Evolutionary conservation across 1,140 invertebrate species (phyloP).

Genomic region (Sycophila sp.): DNA sequence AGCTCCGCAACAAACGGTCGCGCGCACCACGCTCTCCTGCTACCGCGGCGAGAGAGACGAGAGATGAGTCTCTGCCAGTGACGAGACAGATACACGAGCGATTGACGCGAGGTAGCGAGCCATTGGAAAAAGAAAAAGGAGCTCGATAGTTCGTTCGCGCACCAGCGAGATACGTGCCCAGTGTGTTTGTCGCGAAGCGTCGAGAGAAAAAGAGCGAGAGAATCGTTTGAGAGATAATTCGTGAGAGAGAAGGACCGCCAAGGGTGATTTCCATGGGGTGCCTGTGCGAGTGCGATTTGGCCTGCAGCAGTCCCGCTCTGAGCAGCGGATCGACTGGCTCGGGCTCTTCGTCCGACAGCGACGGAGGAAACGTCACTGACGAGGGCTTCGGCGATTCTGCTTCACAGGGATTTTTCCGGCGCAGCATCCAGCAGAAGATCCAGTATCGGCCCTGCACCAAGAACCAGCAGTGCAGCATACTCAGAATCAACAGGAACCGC

Average conservation of each 20-base stretch:
- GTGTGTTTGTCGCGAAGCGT: neutral
- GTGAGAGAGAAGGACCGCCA: neutral
- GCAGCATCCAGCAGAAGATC: conserved; percentile 97
- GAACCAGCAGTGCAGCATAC: conserved; percentile 96
- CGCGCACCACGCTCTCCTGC: conserved; percentile 37
- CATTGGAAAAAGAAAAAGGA: too few relatives aligned
- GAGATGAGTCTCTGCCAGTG: too few relatives aligned
- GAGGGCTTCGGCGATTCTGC: conserved; percentile 62
- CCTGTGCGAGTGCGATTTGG: conserved; percentile 55
- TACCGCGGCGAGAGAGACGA: conserved; percentile 4
- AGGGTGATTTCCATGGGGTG: conserved; percentile 60
- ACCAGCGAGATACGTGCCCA: neutral
- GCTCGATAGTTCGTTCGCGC: too few relatives aligned
- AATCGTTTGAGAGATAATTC: neutral
- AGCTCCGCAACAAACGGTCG: conserved; percentile 63
- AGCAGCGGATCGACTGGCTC: conserved; percentile 13
- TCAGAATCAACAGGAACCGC: conserved; percentile 95
- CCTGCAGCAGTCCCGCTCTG: conserved; percentile 9
- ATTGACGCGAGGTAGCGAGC: too few relatives aligned
- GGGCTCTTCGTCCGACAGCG: conserved; percentile 32
- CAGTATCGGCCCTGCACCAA: conserved; percentile 97
- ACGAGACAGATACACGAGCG: neutral
- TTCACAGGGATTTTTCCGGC: conserved; percentile 83
- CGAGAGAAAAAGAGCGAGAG: neutral
- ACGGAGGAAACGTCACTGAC: conserved; percentile 61